Evolutionary conservation across 2,113 vertebrate species (phyloP).

Genomic region (Thalassoma bifasciatum): DNA sequence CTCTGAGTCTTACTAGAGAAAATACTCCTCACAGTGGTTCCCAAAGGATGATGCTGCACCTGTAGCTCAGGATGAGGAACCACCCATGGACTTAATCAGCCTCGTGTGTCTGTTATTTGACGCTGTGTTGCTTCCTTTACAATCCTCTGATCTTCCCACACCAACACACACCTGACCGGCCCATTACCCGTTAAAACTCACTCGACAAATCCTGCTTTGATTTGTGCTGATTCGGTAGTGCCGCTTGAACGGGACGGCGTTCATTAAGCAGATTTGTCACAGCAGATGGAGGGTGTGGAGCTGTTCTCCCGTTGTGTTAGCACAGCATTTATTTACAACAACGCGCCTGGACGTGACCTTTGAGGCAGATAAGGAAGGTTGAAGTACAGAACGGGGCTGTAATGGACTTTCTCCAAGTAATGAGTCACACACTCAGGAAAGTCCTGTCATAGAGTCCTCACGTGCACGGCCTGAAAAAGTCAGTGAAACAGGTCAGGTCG

Average conservation of each 20-base stretch:
- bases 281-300: slow-evolving; percentile 57
- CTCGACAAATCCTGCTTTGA: slow-evolving; percentile 52
- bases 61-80: too few species aligned
- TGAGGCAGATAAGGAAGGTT: slow-evolving; percentile 21
- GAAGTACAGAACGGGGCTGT: not conserved
- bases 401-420: not conserved
- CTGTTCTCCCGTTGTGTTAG: slow-evolving; percentile 53
- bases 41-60: too few species aligned
- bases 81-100: too few species aligned
- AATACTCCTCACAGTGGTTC: not conserved
- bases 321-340: slow-evolving; percentile 26
- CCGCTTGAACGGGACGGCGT: slow-evolving; percentile 56
- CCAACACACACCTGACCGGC: slow-evolving; percentile 38
- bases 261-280: slow-evolving; percentile 74
- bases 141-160: slow-evolving; percentile 6
- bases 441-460: not conserved
- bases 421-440: slow-evolving; percentile 1
- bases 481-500: slow-evolving; percentile 28
- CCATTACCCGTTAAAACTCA: slow-evolving; percentile 68
- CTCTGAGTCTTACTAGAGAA: not conserved
- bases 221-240: slow-evolving; percentile 75
- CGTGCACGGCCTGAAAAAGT: too few species aligned
- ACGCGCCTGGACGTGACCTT: slow-evolving; percentile 34
- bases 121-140: slow-evolving; percentile 26
- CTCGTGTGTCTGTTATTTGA: slow-evolving; percentile 13